Base-by-base conservation (phyloP, 2,113 vertebrate species). In the Macquaria australasica region DNA sequence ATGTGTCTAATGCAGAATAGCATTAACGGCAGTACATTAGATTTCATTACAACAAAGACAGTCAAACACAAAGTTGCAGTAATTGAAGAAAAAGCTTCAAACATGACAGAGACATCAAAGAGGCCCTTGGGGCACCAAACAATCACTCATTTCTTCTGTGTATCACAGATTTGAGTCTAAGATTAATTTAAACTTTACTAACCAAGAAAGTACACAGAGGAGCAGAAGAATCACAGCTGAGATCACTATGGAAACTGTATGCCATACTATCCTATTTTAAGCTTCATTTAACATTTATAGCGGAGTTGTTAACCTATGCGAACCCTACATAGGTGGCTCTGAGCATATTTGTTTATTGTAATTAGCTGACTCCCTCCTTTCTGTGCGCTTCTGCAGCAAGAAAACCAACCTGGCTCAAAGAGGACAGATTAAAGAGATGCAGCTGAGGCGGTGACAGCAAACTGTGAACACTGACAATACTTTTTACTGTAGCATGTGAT, bases 181-280 rank as follows among this genome's bases (percentile, higher is more conserved):
- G 88, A 93, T 93, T 91, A 92, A 95, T 91, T 92, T 87, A 73
- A 93, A 94, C 91, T 93, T 93, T 93, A 84, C 83, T 88, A 92
- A 84, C 82, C 89, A 91, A 91, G 67, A 93, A 94, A 90, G 91
- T 94, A 94, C 89, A 92, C 91, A 86, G 48, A 50, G 21, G 51
- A 53, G 7, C 20, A 21, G 51, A 92, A 92, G 88, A 92, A 86
- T 89, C 90, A 82, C 86, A 78, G 78, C 82, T 37, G 58, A 86
- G 78, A 94, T 96, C 84, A 10, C 95, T 95, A 96, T 94, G 93
- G 95, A 88, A 96, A 96, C 96, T 89, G 91, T 92, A 92, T 92
- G 91, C 84, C 91, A 93, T 82, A 91, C 84, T 51, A 77, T 93
- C 90, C 92, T 95, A 95, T 95, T 95, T 96, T 94, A 92, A 95